Evolutionary conservation across 2,113 vertebrate species (phyloP).

Genomic region (Vulpes lagopus): DNA sequence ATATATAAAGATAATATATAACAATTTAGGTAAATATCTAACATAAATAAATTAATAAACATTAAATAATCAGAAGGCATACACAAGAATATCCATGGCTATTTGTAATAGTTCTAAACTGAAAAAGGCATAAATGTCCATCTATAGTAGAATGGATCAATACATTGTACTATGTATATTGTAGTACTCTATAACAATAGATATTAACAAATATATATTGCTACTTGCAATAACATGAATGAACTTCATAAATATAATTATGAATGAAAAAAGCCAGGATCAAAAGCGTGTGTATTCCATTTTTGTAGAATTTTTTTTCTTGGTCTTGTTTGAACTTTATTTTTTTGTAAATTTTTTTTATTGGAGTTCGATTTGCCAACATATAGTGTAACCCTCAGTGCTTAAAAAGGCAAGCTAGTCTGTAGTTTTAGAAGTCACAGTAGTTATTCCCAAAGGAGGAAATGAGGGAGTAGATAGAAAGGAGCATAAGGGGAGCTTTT

Average conservation of each 20-base stretch:
- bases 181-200: not conserved
- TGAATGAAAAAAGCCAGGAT: not conserved
- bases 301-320: too few relatives aligned
- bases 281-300: not conserved
- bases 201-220: not conserved
- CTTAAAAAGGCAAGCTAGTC: not conserved
- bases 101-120: not conserved
- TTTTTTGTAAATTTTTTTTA: too few relatives aligned
- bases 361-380: too few relatives aligned
- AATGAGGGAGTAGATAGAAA: not conserved
- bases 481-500: not conserved
- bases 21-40: not conserved
- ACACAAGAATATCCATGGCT: not conserved
- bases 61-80: not conserved
- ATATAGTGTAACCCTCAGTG: too few relatives aligned
- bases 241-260: not conserved
- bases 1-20: not conserved
- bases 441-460: not conserved
- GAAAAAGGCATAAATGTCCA: not conserved
- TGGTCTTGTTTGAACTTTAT: too few relatives aligned
- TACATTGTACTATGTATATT: not conserved
- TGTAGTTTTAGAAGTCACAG: not conserved
- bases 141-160: not conserved
- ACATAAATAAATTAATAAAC: not conserved
- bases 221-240: not conserved